Evolutionary conservation across 92 coral and sea anemone species (phyloP).

Genomic region (Ricordea florida): DNA sequence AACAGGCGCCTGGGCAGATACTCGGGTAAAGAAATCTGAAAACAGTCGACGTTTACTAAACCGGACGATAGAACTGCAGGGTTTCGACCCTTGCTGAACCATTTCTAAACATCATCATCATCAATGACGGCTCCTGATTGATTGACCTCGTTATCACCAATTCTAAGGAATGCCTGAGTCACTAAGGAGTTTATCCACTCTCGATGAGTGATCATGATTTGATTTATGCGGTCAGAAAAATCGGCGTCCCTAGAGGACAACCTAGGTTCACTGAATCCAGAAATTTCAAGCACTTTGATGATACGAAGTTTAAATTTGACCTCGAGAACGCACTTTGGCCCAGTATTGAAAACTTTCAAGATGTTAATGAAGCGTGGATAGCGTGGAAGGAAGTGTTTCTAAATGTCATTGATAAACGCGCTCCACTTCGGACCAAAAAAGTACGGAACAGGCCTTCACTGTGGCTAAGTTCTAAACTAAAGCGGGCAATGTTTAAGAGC

Average conservation of each 20-base stretch:
- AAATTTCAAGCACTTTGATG: slow-evolving; percentile 30
- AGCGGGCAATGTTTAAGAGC: slow-evolving; percentile 16
- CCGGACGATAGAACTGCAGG: too few species aligned
- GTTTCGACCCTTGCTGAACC: too few species aligned
- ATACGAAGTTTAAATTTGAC: background rate
- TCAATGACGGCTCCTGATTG: too few species aligned
- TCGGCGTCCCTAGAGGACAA: slow-evolving; percentile 40
- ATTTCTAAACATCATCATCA: too few species aligned
- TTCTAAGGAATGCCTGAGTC: background rate
- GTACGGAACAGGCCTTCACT: slow-evolving; percentile 52
- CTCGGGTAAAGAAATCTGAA: too few species aligned
- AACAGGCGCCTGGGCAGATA: too few species aligned
- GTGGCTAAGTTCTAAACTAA: slow-evolving; percentile 38
- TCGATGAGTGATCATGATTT: slow-evolving; percentile 50
- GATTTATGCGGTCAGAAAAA: slow-evolving; percentile 48
- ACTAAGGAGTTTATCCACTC: slow-evolving; percentile 34
- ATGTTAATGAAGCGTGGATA: slow-evolving; percentile 23
- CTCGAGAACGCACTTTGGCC: slow-evolving; percentile 17
- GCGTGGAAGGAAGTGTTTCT: slow-evolving; percentile 50
- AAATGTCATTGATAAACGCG: slow-evolving; percentile 39
- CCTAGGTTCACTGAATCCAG: slow-evolving; percentile 46
- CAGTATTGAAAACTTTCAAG: background rate
- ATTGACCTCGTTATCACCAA: slow-evolving; percentile 55
- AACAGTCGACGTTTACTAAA: too few species aligned
- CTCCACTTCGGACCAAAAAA: slow-evolving; percentile 31